A percentile compares a stretch with the other conserved stretches of the same genome.
phyloP scores from a whole-genome alignment of 2,113 vertebrate species.

The Circaetus gallicus region DNA sequence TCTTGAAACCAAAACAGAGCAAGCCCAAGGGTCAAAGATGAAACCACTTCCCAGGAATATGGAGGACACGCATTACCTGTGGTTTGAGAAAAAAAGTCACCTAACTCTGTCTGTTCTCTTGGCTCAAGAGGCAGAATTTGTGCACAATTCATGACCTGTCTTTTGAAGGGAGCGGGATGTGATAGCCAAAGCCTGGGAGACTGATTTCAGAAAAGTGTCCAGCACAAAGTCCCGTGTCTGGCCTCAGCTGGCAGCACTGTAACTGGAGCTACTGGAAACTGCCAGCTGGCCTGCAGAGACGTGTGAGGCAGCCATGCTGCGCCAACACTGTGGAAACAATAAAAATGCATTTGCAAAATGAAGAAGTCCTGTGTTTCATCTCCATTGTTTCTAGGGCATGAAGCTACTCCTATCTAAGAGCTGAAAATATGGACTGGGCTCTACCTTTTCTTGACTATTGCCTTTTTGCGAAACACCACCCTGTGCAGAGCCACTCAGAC shows the following conservation, averaged over 20 bases:
- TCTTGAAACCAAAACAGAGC: neutral
- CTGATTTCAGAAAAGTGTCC: neutral
- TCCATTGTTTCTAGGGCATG: neutral
- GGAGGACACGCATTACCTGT: neutral
- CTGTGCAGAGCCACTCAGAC: neutral
- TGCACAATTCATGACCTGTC: neutral
- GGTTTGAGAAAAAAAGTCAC: neutral
- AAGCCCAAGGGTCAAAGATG: neutral
- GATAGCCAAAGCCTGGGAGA: neutral
- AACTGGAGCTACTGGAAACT: neutral
- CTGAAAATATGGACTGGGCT: neutral
- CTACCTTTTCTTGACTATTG: neutral
- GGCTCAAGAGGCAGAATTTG: neutral
- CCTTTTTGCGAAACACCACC: neutral
- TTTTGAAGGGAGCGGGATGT: neutral
- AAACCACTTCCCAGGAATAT: neutral
- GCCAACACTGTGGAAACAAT: neutral
- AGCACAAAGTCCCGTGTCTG: neutral
- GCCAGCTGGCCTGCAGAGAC: neutral
- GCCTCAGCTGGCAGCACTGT: neutral
- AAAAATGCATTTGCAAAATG: neutral
- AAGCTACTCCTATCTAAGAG: neutral
- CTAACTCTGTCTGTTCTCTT: neutral
- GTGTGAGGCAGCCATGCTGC: accelerated
- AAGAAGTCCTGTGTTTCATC: neutral